A percentile compares a stretch with the other conserved stretches of the same genome.
phyloP scores from a whole-genome alignment of 2,888 invertebrate genomes.

The Euspilapteryx auroguttella region DNA sequence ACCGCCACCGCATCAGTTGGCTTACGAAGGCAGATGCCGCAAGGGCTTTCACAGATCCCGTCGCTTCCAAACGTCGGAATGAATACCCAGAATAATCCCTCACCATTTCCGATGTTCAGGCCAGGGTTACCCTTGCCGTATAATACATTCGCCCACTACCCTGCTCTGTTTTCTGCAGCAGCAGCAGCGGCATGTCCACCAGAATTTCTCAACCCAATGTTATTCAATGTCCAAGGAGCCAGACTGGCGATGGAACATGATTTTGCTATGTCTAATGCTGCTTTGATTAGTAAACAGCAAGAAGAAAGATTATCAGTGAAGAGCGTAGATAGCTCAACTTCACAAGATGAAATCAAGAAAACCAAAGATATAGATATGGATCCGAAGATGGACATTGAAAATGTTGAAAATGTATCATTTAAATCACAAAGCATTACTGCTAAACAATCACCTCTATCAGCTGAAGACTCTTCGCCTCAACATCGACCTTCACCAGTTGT shows the following conservation, averaged over 20 bases:
- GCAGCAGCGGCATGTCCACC: slow-evolving; percentile 60
- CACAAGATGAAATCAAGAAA: slow-evolving; percentile 39
- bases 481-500: slow-evolving; percentile 68
- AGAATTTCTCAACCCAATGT: slow-evolving; percentile 64
- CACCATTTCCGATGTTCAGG: slow-evolving; percentile 74
- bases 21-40: slow-evolving; percentile 44
- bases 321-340: slow-evolving; percentile 42
- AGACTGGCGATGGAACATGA: slow-evolving; percentile 55
- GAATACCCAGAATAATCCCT: slow-evolving; percentile 42
- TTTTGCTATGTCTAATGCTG: slow-evolving; percentile 51
- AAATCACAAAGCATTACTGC: slow-evolving; percentile 38
- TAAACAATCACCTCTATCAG: slow-evolving; percentile 69
- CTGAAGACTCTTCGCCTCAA: slow-evolving; percentile 66
- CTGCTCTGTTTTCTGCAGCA: slow-evolving; percentile 53
- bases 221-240: slow-evolving; percentile 64
- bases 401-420: slow-evolving; percentile 57
- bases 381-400: slow-evolving; percentile 22
- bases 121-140: slow-evolving; percentile 66
- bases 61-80: slow-evolving; percentile 40
- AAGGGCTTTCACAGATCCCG: slow-evolving; percentile 38
- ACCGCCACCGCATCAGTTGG: slow-evolving; percentile 63
- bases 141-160: slow-evolving; percentile 65
- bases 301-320: slow-evolving; percentile 46
- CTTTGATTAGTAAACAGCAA: slow-evolving; percentile 50
- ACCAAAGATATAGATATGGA: slow-evolving; percentile 31